A percentile compares a stretch with the other conserved stretches of the same genome.
Evolutionary conservation across 2,113 vertebrate species (phyloP).

Genomic region (Campylomormyrus tamandua): DNA sequence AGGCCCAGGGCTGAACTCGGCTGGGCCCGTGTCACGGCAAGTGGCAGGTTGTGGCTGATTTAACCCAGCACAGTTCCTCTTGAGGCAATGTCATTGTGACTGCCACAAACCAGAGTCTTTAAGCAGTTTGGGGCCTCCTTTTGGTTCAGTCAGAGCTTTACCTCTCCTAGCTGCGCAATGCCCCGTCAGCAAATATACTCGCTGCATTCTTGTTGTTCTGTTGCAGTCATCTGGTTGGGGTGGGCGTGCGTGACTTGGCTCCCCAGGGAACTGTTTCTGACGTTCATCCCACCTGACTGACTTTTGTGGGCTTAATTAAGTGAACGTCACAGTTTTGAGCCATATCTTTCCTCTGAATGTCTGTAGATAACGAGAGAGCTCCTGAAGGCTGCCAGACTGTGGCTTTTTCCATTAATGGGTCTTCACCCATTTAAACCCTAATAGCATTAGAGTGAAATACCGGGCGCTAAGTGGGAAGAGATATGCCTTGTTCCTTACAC

Average conservation of each 20-base stretch:
- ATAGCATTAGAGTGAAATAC: background rate
- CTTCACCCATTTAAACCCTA: background rate
- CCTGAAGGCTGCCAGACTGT: background rate
- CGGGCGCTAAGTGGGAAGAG: background rate
- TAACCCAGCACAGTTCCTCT: background rate
- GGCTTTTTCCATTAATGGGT: background rate
- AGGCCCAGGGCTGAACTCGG: background rate
- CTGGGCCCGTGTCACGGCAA: background rate
- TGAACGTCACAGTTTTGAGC: background rate
- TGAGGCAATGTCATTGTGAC: background rate
- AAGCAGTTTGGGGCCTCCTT: background rate
- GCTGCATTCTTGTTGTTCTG: background rate
- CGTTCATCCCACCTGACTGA: background rate
- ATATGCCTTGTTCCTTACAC: background rate
- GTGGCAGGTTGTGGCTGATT: slow-evolving; percentile 8
- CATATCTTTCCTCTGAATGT: background rate
- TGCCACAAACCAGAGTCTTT: background rate
- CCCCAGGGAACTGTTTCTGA: background rate
- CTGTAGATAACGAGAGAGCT: background rate
- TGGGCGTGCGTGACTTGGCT: background rate
- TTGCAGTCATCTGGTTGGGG: background rate
- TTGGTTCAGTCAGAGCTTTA: background rate
- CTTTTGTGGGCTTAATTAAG: background rate
- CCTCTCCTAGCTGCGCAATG: background rate
- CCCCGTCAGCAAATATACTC: background rate